Base-by-base conservation (phyloP, 2,113 vertebrate genomes). In the Symphodus melops region DNA sequence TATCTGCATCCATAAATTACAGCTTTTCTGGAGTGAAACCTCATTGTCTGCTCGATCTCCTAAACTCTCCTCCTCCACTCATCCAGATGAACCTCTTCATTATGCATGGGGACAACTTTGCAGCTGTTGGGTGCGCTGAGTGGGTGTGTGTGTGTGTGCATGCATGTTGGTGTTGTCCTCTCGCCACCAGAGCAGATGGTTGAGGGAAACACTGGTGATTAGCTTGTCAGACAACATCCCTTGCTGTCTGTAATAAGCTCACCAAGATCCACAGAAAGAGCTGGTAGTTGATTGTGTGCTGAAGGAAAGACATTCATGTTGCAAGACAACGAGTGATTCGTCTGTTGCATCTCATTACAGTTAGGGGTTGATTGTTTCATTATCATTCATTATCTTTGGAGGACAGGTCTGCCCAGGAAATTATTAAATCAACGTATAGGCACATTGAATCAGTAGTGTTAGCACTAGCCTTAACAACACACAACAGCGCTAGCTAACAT, bases 141-240 rank as follows among this genome's bases (percentile, higher is more conserved):
- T 67, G 56, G 57, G 28, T 36, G 69, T 53, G 51, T 72, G 36
- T 51, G 20, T 65, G 52, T 42, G 14, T 68, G 54, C n/a, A 20
- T 1, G 20, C n/a, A 7, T 19, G 23, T 57, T 20, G 41, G 56
- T 68, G 37, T 65, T 73, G 68, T 75, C 60, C 58, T 17, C 28
- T 13, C 48, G 2, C 55, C 58, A 53, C 68, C 14, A n/a, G 67
- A 86, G 55, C 79, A 85, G 76, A 80, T 81, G 77, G 65, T 60
- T 69, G 56, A 73, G 49, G 49, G 61, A 83, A 67, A 77, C 77
- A 59, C 79, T 58, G 54, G 52, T 69, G 58, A 81, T 89, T 75
- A 71, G 64, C 44, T 53, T 44, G 60, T 75, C 52, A 60, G 23
- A 76, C 25, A 56, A 0, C 73, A 81, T 76, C 51, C 16, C 55